Evolutionary conservation across 2,113 vertebrate genomes (phyloP).

Genomic region (Pelmatolapia mariae): DNA sequence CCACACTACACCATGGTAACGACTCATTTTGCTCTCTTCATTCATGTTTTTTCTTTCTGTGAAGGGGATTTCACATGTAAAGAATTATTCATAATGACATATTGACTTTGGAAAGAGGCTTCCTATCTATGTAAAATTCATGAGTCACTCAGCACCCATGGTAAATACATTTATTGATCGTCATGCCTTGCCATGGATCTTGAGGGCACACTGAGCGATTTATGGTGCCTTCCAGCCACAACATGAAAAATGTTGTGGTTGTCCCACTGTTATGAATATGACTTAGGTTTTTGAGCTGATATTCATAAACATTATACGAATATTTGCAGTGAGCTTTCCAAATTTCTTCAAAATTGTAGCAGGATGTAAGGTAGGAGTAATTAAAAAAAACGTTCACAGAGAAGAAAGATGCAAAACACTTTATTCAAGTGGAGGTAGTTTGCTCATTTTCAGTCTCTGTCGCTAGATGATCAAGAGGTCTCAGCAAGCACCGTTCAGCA

Average conservation of each 20-base stretch:
- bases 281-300: not conserved
- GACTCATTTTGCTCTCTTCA: not conserved
- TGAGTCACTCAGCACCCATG: constrained; percentile 19
- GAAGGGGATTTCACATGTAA: not conserved
- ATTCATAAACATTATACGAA: not conserved
- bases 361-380: not conserved
- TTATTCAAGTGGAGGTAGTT: not conserved
- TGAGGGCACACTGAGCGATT: not conserved
- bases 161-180: constrained; percentile 45
- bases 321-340: not conserved
- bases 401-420: not conserved
- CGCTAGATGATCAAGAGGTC: not conserved
- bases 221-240: not conserved
- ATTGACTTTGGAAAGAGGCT: constrained; percentile 29
- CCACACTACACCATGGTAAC: not conserved
- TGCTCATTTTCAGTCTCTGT: not conserved
- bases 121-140: constrained; percentile 35
- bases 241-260: not conserved
- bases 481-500: not conserved
- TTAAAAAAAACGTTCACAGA: not conserved
- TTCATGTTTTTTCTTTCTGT: not conserved
- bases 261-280: not conserved
- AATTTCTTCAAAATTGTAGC: not conserved
- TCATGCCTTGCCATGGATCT: not conserved
- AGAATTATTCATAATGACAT: constrained; percentile 37